Conservation (phyloP, 2,113 vertebrate species). For the Platichthys stellatus region DNA sequence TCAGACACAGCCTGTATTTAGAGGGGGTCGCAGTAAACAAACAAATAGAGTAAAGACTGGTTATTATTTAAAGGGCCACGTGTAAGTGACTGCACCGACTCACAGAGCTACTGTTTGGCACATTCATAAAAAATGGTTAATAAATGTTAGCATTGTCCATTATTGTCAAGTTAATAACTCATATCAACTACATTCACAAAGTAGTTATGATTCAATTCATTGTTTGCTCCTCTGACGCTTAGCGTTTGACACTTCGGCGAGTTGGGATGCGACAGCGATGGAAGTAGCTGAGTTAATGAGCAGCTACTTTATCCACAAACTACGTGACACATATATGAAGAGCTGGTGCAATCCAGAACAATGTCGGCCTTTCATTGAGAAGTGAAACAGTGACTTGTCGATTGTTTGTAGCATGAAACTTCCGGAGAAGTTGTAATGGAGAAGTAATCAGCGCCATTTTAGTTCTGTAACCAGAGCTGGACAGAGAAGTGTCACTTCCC, state of each 20-base stretch:
- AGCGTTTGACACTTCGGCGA: neutral
- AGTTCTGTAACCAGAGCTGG: neutral
- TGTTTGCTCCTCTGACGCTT: neutral
- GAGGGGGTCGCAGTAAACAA: no score
- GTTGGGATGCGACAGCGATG: neutral
- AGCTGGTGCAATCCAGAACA: conserved; percentile 15
- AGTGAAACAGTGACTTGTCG: neutral
- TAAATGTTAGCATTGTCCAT: no score
- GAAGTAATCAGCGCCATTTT: neutral
- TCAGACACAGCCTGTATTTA: no score
- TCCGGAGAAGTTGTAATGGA: neutral
- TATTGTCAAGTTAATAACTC: no score
- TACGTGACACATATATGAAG: neutral
- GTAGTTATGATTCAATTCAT: no score
- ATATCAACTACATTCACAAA: no score
- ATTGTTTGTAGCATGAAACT: neutral
- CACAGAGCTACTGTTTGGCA: no score
- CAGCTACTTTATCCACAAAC: neutral
- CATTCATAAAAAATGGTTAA: no score
- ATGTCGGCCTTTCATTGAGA: neutral
- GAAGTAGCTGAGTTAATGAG: neutral
- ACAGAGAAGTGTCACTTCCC: conserved; percentile 11
- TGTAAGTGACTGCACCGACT: no score
- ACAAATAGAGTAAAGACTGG: no score
- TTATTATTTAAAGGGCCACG: no score